Evolutionary conservation across 2,113 vertebrate species (phyloP).

Genomic region (Rhombomys opimus): DNA sequence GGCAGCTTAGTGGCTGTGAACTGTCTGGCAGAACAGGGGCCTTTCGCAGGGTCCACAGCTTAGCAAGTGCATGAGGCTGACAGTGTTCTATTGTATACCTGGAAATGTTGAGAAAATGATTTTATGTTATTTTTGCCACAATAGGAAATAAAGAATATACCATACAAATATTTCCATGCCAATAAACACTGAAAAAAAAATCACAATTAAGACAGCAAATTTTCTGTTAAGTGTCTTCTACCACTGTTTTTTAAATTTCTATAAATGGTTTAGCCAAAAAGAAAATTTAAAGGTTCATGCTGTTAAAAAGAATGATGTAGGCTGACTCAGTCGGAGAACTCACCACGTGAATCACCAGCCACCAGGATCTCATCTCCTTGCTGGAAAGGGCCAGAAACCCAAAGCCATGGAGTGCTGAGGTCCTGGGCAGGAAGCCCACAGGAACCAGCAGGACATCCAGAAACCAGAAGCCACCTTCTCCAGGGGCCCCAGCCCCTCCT

Average conservation of each 20-base stretch:
- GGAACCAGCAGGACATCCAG: neutral
- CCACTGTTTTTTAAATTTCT: neutral
- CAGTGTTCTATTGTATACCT: neutral
- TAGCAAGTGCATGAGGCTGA: rapidly evolving
- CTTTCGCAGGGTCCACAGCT: neutral
- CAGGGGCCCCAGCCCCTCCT: neutral
- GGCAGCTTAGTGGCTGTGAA: neutral
- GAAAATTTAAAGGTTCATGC: neutral
- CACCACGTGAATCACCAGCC: neutral
- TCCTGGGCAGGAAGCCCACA: neutral
- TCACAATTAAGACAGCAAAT: neutral
- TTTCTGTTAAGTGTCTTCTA: neutral
- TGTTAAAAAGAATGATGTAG: neutral
- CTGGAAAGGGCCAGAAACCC: neutral
- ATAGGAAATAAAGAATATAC: neutral
- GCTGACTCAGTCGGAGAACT: neutral
- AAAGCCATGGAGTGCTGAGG: neutral
- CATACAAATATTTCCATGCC: neutral
- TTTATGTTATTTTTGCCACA: neutral
- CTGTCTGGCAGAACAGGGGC: rapidly evolving
- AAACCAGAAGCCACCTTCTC: neutral
- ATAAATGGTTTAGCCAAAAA: slow-evolving; percentile 19
- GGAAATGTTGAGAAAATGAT: neutral
- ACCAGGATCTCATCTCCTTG: neutral
- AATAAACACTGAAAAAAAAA: neutral